phyloP scores from a whole-genome alignment of 2,888 invertebrate genomes.

The Nephrocerus scutellatus region DNA sequence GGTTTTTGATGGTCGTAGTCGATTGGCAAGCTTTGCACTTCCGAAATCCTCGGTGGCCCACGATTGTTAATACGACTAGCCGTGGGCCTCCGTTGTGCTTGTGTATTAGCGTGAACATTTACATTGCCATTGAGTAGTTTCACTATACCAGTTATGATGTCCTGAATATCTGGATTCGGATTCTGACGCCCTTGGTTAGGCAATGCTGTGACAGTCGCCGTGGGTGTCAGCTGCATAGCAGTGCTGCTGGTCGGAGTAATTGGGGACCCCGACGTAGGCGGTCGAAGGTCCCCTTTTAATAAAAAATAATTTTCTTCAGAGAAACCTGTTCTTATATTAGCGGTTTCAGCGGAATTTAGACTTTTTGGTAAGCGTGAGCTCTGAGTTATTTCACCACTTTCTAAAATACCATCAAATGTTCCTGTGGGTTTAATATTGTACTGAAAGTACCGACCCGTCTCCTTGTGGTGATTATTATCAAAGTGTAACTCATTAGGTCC shows the following conservation, averaged over 20 bases:
- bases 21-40: constrained; percentile 63
- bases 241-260: constrained; percentile 41
- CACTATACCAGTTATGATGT: constrained; percentile 83
- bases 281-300: constrained; percentile 48
- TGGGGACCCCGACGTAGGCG: constrained; percentile 46
- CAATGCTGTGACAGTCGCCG: constrained; percentile 31
- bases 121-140: constrained; percentile 83
- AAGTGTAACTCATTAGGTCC: constrained; percentile 38
- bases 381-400: constrained; percentile 35
- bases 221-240: constrained; percentile 40
- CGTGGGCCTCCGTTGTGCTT: constrained; percentile 60
- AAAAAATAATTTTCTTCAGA: constrained; percentile 45
- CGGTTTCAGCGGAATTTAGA: no score
- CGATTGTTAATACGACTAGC: constrained; percentile 80
- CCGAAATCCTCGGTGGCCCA: constrained; percentile 79
- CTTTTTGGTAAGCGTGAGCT: constrained; percentile 38
- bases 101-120: constrained; percentile 72
- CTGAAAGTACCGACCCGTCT: constrained; percentile 41
- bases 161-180: constrained; percentile 74
- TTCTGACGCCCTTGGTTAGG: constrained; percentile 49
- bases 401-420: constrained; percentile 28
- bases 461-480: constrained; percentile 28
- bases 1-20: constrained; percentile 45
- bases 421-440: constrained; percentile 46
- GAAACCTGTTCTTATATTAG: no score